phyloP scores from a whole-genome alignment of 2,113 vertebrate species.

The Cricetomys ansorgei region DNA sequence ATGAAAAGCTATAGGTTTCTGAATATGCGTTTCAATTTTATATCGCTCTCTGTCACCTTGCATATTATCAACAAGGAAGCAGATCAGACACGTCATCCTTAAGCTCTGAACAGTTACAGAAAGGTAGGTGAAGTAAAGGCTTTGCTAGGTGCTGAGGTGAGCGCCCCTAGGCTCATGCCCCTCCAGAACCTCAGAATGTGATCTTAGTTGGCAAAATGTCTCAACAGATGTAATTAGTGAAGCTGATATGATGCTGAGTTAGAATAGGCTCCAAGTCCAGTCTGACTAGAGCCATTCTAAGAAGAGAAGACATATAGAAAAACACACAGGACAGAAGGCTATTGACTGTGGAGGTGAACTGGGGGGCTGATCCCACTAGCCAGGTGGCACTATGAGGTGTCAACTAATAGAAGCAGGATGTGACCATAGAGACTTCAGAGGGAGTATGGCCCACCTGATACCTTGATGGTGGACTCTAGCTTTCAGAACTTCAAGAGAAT shows the following conservation, averaged over 20 bases:
- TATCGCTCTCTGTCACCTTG: not conserved
- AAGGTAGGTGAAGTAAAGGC: not conserved
- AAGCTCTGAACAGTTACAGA: not conserved
- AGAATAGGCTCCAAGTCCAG: not conserved
- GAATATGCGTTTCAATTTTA: slow-evolving; percentile 38
- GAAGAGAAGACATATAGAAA: not conserved
- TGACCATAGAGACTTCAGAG: not conserved
- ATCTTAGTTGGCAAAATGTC: slow-evolving; percentile 15
- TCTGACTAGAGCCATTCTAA: not conserved
- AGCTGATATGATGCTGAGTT: not conserved
- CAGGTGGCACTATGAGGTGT: not conserved
- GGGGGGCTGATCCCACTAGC: not conserved
- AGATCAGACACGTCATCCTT: not conserved
- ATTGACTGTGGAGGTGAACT: not conserved
- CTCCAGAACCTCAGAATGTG: not conserved
- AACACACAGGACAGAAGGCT: not conserved
- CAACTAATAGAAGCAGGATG: no score
- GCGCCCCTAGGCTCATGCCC: not conserved
- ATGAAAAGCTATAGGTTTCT: slow-evolving; percentile 5
- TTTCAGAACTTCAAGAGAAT: not conserved
- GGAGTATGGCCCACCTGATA: not conserved
- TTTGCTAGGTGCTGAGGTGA: not conserved
- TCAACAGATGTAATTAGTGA: not conserved
- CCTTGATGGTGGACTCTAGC: not conserved
- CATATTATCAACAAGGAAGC: not conserved